Percentiles rank a stretch among this genome's conserved stretches.
Evolutionary conservation across 2,113 vertebrate genomes (phyloP).

Genomic region (Micromys minutus): DNA sequence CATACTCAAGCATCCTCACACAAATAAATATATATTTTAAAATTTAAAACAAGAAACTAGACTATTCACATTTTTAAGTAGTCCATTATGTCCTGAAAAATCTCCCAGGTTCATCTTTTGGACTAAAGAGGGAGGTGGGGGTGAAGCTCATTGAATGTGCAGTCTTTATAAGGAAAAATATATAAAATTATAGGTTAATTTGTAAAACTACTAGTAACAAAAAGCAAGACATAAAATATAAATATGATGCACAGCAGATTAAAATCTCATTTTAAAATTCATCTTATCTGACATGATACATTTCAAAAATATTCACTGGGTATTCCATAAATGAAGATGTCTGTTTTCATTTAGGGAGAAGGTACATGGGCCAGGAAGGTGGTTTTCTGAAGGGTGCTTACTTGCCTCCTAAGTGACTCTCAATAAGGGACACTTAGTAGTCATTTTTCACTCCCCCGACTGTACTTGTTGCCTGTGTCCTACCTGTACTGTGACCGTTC

Average conservation of each 20-base stretch:
- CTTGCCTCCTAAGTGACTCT: background rate
- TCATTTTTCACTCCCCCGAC: background rate
- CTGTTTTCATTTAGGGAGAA: background rate
- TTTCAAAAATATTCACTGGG: background rate
- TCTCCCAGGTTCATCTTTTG: slow-evolving; percentile 13
- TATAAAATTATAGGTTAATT: background rate
- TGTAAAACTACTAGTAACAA: background rate
- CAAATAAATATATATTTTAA: background rate
- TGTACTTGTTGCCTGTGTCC: background rate
- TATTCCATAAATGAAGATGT: background rate
- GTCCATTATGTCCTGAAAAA: background rate
- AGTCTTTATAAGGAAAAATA: background rate
- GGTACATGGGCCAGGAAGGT: background rate
- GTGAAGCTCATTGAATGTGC: background rate
- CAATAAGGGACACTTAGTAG: background rate
- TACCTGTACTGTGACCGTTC: background rate
- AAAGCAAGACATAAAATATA: background rate
- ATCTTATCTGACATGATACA: background rate
- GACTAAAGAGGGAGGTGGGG: background rate
- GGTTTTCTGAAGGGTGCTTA: background rate
- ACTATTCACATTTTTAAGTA: background rate
- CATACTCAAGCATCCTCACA: background rate
- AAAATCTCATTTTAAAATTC: slow-evolving; percentile 12
- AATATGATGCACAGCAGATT: background rate
- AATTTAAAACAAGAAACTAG: background rate